Base-by-base conservation (phyloP, 2,888 invertebrate species). In the Archaeoteleia sp. region DNA sequence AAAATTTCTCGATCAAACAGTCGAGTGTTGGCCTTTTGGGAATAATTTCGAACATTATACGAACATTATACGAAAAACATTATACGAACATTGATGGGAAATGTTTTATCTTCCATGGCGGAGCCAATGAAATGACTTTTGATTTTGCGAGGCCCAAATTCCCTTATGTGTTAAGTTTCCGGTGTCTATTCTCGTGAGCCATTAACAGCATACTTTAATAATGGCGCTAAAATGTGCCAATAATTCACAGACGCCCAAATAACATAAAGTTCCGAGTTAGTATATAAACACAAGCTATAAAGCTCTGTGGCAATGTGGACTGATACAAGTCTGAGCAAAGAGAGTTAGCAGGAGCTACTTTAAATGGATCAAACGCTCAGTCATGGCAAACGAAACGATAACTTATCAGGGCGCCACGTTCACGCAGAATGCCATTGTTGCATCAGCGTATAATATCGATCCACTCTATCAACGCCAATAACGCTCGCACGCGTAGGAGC, bases 361-460 rank as follows among this genome's bases (percentile, higher is more conserved):
- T 25, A 13, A 25, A n/a, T 8, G 13, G 25, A 34, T 29, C 34
- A 54, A 27, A 25, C 13, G 15, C 48, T 42, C 25, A 9, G 17
- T 17, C 15, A 25, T 25, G 48, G 1, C n/a, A 30, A 32, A 53
- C 27, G 29, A 39, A 32, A 45, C 51, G 55, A 65, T 63, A 63
- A 42, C 57, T 39, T 40, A 61, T 61, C 55, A 37, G 57, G 55
- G 55, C 42, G 37, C 45, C 13, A 43, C 46, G 51, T 65, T 51
- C 65, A 37, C 49, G 42, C 34, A 37, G 45, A 68, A 53, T 63
- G 60, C 46, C 61, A 61, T 65, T 69, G 69, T 65, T 66, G 57
- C 65, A 53, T 57, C 61, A 60, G 57, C 57, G 61, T 42, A 61
- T 42, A 63, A 69, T 69, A 69, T 69, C 55, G 65, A 69, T 61